Percentiles rank a stretch among this genome's conserved stretches.
Evolutionary conservation across 2,797 vertebrate genomes (phyloP).

Genomic region (Yasuhikotakia modesta): DNA sequence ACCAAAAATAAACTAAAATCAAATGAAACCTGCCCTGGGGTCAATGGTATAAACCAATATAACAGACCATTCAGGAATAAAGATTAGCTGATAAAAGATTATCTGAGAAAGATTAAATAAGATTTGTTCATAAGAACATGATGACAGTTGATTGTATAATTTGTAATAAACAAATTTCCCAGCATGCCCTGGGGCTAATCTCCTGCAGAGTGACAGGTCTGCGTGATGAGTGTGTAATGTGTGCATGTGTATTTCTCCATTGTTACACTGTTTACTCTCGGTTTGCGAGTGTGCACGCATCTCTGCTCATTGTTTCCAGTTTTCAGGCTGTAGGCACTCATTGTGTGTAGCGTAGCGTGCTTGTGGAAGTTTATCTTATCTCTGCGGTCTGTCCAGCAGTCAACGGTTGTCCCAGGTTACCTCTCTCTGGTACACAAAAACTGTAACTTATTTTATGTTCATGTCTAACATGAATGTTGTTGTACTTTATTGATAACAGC

Average conservation of each 20-base stretch:
- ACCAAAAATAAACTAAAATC: not conserved
- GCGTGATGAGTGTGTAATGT: slow-evolving; percentile 26
- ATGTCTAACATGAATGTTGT: not conserved
- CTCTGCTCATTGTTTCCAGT: slow-evolving; percentile 30
- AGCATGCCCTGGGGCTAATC: slow-evolving; percentile 8
- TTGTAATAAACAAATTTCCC: slow-evolving; percentile 11
- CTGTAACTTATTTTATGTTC: not conserved
- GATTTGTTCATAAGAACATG: not conserved
- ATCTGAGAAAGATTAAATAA: not conserved
- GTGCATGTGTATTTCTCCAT: slow-evolving; percentile 66
- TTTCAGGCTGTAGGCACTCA: not conserved
- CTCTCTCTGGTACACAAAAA: slow-evolving; percentile 6
- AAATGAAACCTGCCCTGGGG: not conserved
- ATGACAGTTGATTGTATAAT: slow-evolving; percentile 10
- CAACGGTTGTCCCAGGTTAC: not conserved
- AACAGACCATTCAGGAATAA: not conserved
- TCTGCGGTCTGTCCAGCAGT: slow-evolving; percentile 19
- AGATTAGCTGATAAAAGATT: not conserved
- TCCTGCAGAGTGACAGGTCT: slow-evolving; percentile 23
- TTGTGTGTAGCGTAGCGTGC: slow-evolving; percentile 38
- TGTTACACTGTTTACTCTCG: slow-evolving; percentile 51
- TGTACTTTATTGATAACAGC: slow-evolving; percentile 18
- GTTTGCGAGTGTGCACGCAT: slow-evolving; percentile 26
- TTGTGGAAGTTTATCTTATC: slow-evolving; percentile 37
- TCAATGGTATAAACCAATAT: slow-evolving; percentile 45